Conservation (phyloP, 2,888 invertebrate genomes). For the Antheraea yamamai region DNA sequence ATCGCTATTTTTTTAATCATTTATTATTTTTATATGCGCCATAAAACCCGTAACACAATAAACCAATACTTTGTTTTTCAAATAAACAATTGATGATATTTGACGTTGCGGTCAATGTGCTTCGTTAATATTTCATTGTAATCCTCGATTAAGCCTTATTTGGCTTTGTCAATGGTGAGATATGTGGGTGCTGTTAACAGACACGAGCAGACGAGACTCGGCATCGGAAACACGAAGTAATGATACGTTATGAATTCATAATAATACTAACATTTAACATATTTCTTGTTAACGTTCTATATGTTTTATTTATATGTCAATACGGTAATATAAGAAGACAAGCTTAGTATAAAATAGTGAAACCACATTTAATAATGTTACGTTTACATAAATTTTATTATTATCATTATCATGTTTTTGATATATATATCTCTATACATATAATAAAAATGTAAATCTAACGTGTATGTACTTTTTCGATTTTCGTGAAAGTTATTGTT, state of each 20-base stretch:
- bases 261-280: background rate
- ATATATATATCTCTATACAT: no score
- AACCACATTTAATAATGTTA: no score
- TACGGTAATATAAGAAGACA: no score
- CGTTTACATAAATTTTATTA: no score
- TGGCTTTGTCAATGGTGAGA: conserved; percentile 1
- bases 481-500: no score
- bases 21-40: no score
- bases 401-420: no score
- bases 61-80: background rate
- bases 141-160: conserved; percentile 2
- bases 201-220: conserved; percentile 33
- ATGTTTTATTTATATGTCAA: no score
- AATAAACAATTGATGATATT: background rate
- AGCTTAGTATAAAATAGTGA: no score
- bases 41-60: background rate
- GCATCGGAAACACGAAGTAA: conserved; percentile 40
- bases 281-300: background rate
- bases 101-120: background rate
- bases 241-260: conserved; percentile 38
- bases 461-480: no score
- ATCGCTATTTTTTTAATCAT: no score
- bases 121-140: conserved; percentile 13
- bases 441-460: no score
- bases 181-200: background rate